Evolutionary conservation across 2,888 invertebrate species (phyloP), one percentile per base, ranked within the genome.

Genomic region (Pachycephus smyrnensis): DNA sequence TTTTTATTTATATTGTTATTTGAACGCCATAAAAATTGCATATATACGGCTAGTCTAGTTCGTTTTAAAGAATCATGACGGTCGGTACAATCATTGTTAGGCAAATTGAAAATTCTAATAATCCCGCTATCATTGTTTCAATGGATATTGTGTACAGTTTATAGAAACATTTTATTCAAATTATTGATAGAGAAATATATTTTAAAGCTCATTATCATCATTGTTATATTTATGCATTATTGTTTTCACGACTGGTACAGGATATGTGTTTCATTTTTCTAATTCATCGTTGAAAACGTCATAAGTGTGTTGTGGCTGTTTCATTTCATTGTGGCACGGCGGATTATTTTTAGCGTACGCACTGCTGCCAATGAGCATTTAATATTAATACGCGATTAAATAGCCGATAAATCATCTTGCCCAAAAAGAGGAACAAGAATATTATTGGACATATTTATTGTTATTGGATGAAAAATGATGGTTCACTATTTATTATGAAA

Each of bases 141-240:
- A 79, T 76, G 36, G 15, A 71, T 73, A 23, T 74, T 76, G 55
- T 31, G 40, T 79, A 81, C 79, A 80, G 78, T 82, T 83, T 80
- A 83, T 82, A 40, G 68, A 73, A 75, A 74, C 74, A 77, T 68
- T 80, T 82, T 81, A 80, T 77, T 81, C 74, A 73, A 82, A 73
- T 76, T 69, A 40, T n/a, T 77, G 37, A 76, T 75, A 4, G 23
- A 55, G 23, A 55, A 23, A 23, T 23, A 55, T 55, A 55, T 55
- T 55, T 55, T 23, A 55, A 55, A 55, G 9, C 55, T 9, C 15
- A 23, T 55, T 35, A 35, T 35, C 35, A 55, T 9, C 23, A 55
- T 55, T 23, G 55, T 55, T 55, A 55, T 55, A 23, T 12, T 40
- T 40, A 55, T 55, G 55, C 23, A 23, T 55, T 23, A 2, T 23